Conservation (phyloP, 2,888 invertebrate species). For the Chrysodeixis includens region DNA sequence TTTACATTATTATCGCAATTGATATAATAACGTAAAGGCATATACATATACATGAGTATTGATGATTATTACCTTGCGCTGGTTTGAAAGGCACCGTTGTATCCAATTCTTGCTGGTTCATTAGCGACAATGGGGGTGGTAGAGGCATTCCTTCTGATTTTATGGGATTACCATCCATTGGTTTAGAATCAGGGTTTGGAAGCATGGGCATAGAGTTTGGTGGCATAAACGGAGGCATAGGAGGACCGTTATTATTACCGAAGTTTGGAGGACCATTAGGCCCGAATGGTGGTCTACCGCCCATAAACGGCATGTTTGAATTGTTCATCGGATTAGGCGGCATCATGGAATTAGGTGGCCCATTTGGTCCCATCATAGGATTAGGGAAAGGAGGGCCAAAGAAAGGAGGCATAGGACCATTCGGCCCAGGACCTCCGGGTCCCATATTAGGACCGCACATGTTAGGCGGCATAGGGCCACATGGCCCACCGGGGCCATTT, state of each 20-base stretch:
- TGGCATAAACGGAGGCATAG: slow-evolving; percentile 72
- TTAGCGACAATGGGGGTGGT: slow-evolving; percentile 64
- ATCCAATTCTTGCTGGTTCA: slow-evolving; percentile 74
- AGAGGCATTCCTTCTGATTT: slow-evolving; percentile 56
- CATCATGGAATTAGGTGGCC: slow-evolving; percentile 73
- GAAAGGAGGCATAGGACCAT: slow-evolving; percentile 66
- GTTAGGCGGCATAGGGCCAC: slow-evolving; percentile 65
- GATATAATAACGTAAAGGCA: slow-evolving; percentile 49
- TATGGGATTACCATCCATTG: slow-evolving; percentile 56
- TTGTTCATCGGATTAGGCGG: slow-evolving; percentile 62
- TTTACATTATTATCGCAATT: slow-evolving; percentile 46
- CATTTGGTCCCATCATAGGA: slow-evolving; percentile 69
- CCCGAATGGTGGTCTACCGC: slow-evolving; percentile 79
- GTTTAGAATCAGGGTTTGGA: slow-evolving; percentile 65
- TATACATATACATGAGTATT: slow-evolving; percentile 19
- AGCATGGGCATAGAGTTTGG: slow-evolving; percentile 60
- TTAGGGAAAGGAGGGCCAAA: slow-evolving; percentile 62
- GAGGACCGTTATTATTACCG: slow-evolving; percentile 65
- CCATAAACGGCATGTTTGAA: slow-evolving; percentile 78
- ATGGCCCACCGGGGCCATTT: slow-evolving; percentile 68
- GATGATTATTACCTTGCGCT: slow-evolving; percentile 73
- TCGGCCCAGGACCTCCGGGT: slow-evolving; percentile 61
- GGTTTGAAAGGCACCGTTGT: slow-evolving; percentile 81
- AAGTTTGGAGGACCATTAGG: slow-evolving; percentile 75
- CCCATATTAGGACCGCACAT: slow-evolving; percentile 70